Conservation (phyloP, 1,140 invertebrate genomes). For the Orchestia grillus region DNA sequence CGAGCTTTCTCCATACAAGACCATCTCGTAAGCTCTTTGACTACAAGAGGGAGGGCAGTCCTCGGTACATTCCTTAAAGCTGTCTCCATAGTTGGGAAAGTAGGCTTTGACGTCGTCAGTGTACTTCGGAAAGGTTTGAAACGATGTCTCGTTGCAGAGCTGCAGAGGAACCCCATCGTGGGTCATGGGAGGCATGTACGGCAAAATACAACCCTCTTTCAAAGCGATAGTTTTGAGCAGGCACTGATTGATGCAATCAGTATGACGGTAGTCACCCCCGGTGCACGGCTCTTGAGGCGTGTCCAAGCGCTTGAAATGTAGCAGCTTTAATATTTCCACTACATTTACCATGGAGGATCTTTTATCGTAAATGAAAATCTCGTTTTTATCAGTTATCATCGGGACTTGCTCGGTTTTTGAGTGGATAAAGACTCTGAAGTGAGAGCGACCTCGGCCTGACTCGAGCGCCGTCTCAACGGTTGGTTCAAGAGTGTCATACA, state of each 20-base stretch:
- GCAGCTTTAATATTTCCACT: not conserved
- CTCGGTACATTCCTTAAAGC: not conserved
- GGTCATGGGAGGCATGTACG: not conserved
- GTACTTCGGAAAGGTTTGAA: not conserved
- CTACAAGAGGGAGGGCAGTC: not conserved
- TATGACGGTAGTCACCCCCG: not conserved
- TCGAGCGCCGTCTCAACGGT: not conserved
- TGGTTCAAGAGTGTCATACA: not conserved
- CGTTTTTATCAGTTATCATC: not conserved
- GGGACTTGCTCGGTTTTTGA: not conserved
- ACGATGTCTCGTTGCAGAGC: not conserved
- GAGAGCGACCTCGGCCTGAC: not conserved
- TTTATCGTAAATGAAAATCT: not conserved
- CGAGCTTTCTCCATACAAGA: not conserved
- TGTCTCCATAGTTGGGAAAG: not conserved
- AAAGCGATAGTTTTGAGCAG: not conserved
- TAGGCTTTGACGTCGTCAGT: not conserved
- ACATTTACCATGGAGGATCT: not conserved
- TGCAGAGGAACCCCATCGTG: not conserved
- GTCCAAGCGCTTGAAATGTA: not conserved
- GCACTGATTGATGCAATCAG: not conserved
- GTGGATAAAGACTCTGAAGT: conserved; percentile 12
- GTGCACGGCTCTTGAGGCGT: not conserved
- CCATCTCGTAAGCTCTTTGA: not conserved
- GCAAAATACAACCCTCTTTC: not conserved